Evolutionary conservation across 1,140 invertebrate genomes (phyloP), one percentile per base, ranked within the genome.

Genomic region (Cepaea nemoralis): DNA sequence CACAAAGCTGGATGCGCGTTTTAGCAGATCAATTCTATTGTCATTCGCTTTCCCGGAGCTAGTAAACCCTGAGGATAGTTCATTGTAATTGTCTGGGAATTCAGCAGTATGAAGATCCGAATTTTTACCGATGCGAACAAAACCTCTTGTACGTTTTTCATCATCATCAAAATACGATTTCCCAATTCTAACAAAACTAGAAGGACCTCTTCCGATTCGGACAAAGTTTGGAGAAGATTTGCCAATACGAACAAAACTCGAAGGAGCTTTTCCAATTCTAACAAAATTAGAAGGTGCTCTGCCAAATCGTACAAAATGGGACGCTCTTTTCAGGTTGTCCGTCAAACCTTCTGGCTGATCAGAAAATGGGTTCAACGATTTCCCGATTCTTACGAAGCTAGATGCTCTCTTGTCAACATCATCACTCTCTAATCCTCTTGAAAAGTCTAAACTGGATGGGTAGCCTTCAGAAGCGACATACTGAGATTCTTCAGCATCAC

Each of bases 1-100:
- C 12, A 83, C 83, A 35, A 83, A 83, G 55, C 83, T 83, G 50
- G 75, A 81, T 45, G 33, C 76, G 5, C 63, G 48, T 19, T 45
- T 45, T 45, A 45, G 19, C 42, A 10, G 42, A 45, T 45, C 42
- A 10, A 45, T 45, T 8, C 19, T 19, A 45, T 19, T 45, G 42
- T 10, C 8, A 45, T 45, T 19, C 42, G 42, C 8, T 45, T 19
- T 45, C 8, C 42, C 42, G 19, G 19, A 10, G 8, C 42, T 8
- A 45, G 19, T 19, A 45, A 45, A 45, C 8, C 42, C 19, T 45
- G 42, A 45, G 19, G 42, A 8, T 45, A 8, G 8, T 19, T 45
- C 19, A 45, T 45, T 19, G 8, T 8, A 45, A 45, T 45, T 10
- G 8, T 45, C 42, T 10, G 42, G 42, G 8, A 45, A 19, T 45